Evolutionary conservation across 2,888 invertebrate genomes (phyloP), one percentile per base, ranked within the genome.

Genomic region (Strigamia crassipes): DNA sequence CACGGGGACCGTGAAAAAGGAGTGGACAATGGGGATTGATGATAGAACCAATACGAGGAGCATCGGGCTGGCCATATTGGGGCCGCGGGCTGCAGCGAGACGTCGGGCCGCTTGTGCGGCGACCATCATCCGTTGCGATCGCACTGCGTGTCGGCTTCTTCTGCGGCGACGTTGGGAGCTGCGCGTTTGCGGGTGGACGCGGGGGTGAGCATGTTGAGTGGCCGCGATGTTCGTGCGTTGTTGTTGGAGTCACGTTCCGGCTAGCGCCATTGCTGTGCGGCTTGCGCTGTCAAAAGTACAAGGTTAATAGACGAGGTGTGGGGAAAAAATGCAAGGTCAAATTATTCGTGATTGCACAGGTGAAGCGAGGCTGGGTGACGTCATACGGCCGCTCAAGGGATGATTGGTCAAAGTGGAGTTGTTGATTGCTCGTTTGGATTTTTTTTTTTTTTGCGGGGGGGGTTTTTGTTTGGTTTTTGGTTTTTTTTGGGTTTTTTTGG

Each of bases 1-100:
- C n/a, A 81, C 82, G n/a, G 80, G 78, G 79, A 84, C 79, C 51
- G 66, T 80, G 42, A 84, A 83, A 13, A 73, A 31, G 2, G 73
- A 27, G 13, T 27, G 2, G 1, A 31, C 31, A n/a, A 73, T 31
- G 73, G 73, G 73, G 6, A 73, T 10, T 3, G 73, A 12, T 2
- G 73, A 12, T 0, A 73, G 31, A 3, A 73, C 1, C 73, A 73
- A 2, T 23, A 83, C 83, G 38, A 83, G 82, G 31, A 84, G 81
- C 23, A 82, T 77, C 34, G 82, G 80, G 15, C 18, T 82, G 12
- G 84, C 84, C 13, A 84, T 73, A 31, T 73, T 73, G 73, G 73
- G 27, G 10, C 13, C 23, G 6, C 27, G 27, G 73, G 51, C n/a
- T 1, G 18, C 51, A 13, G 9, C 6, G 38, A 8, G 12, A 12